Percentiles rank a stretch among this genome's conserved stretches.
Evolutionary conservation across 2,113 vertebrate genomes (phyloP).

Genomic region (Dromiciops gliroides): DNA sequence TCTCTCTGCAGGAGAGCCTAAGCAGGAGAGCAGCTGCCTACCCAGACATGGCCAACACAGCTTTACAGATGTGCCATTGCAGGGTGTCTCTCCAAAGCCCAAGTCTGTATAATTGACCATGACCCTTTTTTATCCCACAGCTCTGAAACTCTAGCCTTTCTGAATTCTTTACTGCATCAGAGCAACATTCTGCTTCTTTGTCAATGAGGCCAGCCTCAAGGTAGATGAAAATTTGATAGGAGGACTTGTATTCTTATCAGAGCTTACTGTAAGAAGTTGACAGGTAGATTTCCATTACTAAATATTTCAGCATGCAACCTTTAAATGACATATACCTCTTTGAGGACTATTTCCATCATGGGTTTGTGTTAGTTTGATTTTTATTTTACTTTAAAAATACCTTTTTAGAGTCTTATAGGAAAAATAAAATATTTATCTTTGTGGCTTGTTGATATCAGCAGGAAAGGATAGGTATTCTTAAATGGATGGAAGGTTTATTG

Average conservation of each 20-base stretch:
- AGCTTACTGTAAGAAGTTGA: conserved; percentile 68
- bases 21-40: conserved; percentile 60
- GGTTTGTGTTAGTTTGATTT: conserved; percentile 65
- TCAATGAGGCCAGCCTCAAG: conserved; percentile 52
- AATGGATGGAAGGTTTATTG: conserved; percentile 70
- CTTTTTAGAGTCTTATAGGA: conserved; percentile 44
- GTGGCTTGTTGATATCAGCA: conserved; percentile 67
- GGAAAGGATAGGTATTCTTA: conserved; percentile 60
- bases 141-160: conserved; percentile 51
- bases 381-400: conserved; percentile 73
- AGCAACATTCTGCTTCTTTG: conserved; percentile 58
- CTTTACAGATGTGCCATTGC: conserved; percentile 44
- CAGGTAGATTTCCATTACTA: conserved; percentile 73
- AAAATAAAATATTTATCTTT: conserved; percentile 76
- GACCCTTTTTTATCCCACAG: conserved; percentile 43
- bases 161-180: conserved; percentile 55
- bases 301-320: conserved; percentile 67
- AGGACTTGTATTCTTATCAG: conserved; percentile 65
- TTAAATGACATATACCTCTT: conserved; percentile 71
- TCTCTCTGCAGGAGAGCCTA: conserved; percentile 41
- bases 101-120: conserved; percentile 69
- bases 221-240: conserved; percentile 77
- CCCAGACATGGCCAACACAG: neutral
- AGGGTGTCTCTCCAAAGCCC: conserved; percentile 58
- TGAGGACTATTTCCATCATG: conserved; percentile 54